phyloP scores from a whole-genome alignment of 2,888 invertebrate species.

The Fabriciana adippe region DNA sequence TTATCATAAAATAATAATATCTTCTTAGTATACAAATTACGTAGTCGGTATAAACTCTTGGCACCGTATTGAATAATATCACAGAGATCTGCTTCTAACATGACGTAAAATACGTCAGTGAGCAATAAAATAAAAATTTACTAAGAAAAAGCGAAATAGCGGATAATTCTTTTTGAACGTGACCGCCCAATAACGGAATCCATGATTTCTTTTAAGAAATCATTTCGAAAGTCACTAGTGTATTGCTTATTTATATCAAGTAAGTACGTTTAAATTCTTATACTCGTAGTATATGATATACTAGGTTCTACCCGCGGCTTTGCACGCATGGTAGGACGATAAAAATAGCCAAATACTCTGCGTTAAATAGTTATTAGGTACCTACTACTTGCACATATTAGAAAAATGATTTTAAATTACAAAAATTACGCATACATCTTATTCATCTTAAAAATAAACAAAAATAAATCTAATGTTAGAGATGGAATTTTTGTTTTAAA shows the following conservation, averaged over 20 bases:
- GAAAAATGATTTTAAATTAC: no score
- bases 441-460: no score
- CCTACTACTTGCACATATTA: no score
- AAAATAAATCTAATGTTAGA: no score
- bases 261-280: not conserved
- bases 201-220: constrained; percentile 5
- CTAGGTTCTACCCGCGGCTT: no score
- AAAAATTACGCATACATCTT: no score
- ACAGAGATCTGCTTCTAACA: constrained; percentile 6
- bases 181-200: constrained; percentile 10
- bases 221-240: constrained; percentile 6
- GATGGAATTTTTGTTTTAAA: no score
- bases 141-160: constrained; percentile 3
- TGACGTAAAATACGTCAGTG: constrained; percentile 16
- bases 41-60: constrained; percentile 24
- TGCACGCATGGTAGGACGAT: no score
- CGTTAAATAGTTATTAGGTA: no score
- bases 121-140: not conserved
- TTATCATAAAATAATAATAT: constrained; percentile 32
- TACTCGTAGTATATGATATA: not conserved
- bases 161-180: constrained; percentile 13
- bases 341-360: no score
- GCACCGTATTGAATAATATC: constrained; percentile 24
- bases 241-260: not conserved
- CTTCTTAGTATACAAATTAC: constrained; percentile 26